Conservation (phyloP, 2,888 invertebrate species). For the Spisula subtruncata region DNA sequence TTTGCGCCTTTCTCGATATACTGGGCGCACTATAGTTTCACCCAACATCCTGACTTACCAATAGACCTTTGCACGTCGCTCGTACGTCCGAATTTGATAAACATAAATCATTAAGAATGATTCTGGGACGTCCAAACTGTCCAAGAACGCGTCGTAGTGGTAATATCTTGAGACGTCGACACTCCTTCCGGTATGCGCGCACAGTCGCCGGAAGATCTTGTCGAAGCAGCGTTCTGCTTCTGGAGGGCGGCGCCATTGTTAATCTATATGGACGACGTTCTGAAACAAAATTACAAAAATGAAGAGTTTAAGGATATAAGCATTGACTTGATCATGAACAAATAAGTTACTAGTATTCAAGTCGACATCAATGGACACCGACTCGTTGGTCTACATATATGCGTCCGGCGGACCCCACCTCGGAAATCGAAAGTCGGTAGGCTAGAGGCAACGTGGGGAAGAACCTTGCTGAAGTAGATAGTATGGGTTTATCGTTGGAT, state of each 20-base stretch:
- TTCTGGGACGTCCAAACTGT: conserved; percentile 71
- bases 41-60: conserved; percentile 60
- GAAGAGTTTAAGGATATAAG: too few species aligned
- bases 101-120: conserved; percentile 74
- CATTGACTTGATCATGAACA: too few species aligned
- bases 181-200: conserved; percentile 68
- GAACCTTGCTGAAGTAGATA: too few species aligned
- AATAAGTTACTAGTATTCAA: too few species aligned
- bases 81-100: conserved; percentile 72
- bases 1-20: too few species aligned
- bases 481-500: too few species aligned
- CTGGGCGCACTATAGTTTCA: too few species aligned
- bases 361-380: too few species aligned
- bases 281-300: neutral
- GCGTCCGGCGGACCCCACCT: too few species aligned
- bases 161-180: conserved; percentile 69
- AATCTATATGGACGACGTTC: neutral
- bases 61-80: conserved; percentile 74
- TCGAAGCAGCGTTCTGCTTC: conserved; percentile 38
- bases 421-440: too few species aligned
- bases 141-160: conserved; percentile 72
- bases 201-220: conserved; percentile 49
- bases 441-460: too few species aligned
- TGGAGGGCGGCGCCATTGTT: conserved; percentile 13
- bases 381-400: too few species aligned